Evolutionary conservation across 1,140 invertebrate genomes (phyloP).

Genomic region (Elymnias hypermnestra): DNA sequence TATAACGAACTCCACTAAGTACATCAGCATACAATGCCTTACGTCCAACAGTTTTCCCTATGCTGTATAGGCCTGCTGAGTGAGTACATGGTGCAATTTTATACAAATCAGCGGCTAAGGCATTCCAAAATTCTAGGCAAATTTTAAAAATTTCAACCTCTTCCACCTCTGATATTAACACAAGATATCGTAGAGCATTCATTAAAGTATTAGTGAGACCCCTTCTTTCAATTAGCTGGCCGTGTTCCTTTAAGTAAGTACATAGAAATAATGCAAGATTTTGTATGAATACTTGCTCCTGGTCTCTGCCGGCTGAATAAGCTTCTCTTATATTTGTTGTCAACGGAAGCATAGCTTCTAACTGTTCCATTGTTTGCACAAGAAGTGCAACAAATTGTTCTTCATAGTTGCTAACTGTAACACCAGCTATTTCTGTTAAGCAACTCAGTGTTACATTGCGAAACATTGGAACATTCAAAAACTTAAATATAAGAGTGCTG

Average conservation of each 20-base stretch:
- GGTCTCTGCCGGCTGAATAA: slow-evolving; percentile 94
- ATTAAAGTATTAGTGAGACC: slow-evolving; percentile 83
- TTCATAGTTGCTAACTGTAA: slow-evolving; percentile 92
- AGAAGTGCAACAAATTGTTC: slow-evolving; percentile 94
- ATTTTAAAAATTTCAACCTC: slow-evolving; percentile 99
- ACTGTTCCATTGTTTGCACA: slow-evolving; percentile 92
- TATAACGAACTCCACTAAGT: slow-evolving; percentile 94
- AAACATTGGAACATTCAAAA: slow-evolving; percentile 98
- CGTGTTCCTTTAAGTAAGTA: slow-evolving; percentile 98
- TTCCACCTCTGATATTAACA: slow-evolving; percentile 98
- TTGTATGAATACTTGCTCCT: slow-evolving; percentile 99
- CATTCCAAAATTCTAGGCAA: slow-evolving; percentile 99
- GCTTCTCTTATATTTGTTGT: slow-evolving; percentile 95
- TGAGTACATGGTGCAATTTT: slow-evolving; percentile 80
- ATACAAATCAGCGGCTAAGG: slow-evolving; percentile 93
- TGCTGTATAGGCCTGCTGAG: slow-evolving; percentile 58
- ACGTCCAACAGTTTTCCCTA: slow-evolving; percentile 59
- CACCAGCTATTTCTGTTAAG: slow-evolving; percentile 97
- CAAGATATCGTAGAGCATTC: slow-evolving; percentile 94
- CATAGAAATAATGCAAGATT: slow-evolving; percentile 98
- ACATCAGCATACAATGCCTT: slow-evolving; percentile 87
- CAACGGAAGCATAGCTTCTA: slow-evolving; percentile 93
- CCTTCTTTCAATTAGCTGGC: slow-evolving; percentile 89
- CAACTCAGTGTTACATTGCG: slow-evolving; percentile 99
- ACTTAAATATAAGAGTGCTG: slow-evolving; percentile 96